These are phyloP conservation scores for Campodea augens DNA, from an alignment of 1,140 invertebrate species.

Conservation along the genomic window DNA sequence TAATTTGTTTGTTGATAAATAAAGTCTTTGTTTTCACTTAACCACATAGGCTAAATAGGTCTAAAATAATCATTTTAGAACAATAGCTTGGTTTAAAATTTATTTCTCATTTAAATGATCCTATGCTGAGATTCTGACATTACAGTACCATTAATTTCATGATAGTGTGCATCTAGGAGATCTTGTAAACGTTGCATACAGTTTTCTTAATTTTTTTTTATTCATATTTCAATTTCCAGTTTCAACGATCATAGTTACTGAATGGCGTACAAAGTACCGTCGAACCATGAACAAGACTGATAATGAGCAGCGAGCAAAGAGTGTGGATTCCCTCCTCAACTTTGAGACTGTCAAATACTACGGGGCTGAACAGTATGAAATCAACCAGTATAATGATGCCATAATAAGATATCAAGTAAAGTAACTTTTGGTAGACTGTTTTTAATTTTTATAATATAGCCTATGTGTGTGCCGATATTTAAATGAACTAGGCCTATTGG, in stretches of 20 bases:
- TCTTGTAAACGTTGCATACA: not conserved
- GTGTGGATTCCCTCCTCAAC: conserved; percentile 90
- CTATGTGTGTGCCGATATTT: too few species aligned
- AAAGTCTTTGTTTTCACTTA: too few species aligned
- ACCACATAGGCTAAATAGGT: not conserved
- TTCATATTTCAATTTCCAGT: conserved; percentile 27
- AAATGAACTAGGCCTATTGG: too few species aligned
- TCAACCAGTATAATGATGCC: conserved; percentile 56
- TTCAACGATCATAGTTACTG: conserved; percentile 68
- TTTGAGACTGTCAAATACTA: conserved; percentile 98
- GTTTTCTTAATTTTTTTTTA: conserved; percentile 1
- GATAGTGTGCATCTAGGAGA: not conserved
- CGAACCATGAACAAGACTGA: conserved; percentile 82
- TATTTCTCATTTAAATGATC: too few species aligned
- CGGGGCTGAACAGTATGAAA: conserved; percentile 78
- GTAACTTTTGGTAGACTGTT: too few species aligned
- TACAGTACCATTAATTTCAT: not conserved
- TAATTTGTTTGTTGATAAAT: too few species aligned
- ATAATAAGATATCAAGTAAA: conserved; percentile 67
- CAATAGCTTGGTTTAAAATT: not conserved
- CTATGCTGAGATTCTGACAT: too few species aligned
- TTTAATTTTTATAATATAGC: too few species aligned
- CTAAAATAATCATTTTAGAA: not conserved
- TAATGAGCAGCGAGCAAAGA: conserved; percentile 73
- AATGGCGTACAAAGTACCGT: conserved; percentile 90